Conservation (phyloP, 2,888 invertebrate genomes). For the Pocota personata region DNA sequence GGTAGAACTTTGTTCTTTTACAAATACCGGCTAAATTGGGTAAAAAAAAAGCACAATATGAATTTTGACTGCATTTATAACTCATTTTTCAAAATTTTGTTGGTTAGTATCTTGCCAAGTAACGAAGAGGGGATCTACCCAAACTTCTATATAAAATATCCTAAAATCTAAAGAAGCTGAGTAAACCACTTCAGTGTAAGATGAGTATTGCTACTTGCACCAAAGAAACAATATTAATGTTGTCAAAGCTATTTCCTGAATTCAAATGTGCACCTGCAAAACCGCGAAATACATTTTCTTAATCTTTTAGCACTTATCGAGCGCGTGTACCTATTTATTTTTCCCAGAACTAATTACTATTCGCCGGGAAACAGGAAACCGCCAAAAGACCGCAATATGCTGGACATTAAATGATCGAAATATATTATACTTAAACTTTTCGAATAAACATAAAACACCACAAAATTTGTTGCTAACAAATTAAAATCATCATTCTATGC, state of each 20-base stretch:
- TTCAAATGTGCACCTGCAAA: not conserved
- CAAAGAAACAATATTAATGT: not conserved
- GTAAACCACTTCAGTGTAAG: not conserved
- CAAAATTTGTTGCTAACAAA: not conserved
- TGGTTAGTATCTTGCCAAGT: too few relatives aligned
- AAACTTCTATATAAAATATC: not conserved
- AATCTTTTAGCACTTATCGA: not conserved
- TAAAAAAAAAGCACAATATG: too few relatives aligned
- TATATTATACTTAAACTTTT: not conserved
- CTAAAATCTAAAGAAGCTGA: too few relatives aligned
- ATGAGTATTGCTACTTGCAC: not conserved
- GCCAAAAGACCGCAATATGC: not conserved
- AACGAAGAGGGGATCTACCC: too few relatives aligned
- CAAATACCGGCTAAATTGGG: too few relatives aligned
- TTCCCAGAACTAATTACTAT: slow-evolving; percentile 8
- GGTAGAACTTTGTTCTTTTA: too few relatives aligned
- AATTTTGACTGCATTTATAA: too few relatives aligned
- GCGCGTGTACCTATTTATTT: not conserved
- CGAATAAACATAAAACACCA: not conserved
- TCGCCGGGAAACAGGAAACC: not conserved
- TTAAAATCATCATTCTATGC: not conserved
- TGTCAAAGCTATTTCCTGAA: not conserved
- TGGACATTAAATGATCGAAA: not conserved
- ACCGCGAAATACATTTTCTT: not conserved
- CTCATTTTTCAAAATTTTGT: too few relatives aligned